Conservation (phyloP, 2,113 vertebrate species). For the Peromyscus leucopus region DNA sequence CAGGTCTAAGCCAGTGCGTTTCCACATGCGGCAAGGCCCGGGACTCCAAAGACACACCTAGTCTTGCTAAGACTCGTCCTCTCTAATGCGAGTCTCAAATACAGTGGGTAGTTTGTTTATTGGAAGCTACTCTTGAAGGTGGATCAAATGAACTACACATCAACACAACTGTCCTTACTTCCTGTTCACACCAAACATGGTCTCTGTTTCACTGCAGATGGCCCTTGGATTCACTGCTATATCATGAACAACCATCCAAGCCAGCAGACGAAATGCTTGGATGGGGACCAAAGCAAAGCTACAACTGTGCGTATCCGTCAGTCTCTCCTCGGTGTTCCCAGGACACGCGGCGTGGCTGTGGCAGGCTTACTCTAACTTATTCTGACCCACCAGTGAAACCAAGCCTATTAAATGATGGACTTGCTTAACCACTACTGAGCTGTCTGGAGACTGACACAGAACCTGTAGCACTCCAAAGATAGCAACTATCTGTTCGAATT, state of each 20-base stretch:
- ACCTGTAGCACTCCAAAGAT: neutral
- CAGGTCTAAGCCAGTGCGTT: neutral
- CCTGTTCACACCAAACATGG: neutral
- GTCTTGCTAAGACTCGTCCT: neutral
- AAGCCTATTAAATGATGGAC: neutral
- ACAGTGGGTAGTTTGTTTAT: neutral
- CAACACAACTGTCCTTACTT: neutral
- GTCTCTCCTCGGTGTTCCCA: neutral
- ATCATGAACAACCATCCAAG: neutral
- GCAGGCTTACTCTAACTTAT: neutral
- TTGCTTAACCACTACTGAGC: neutral
- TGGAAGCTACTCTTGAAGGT: neutral
- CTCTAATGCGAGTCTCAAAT: neutral
- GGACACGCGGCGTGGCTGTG: neutral
- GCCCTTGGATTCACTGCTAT: neutral
- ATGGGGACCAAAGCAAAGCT: neutral
- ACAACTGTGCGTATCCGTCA: accelerated
- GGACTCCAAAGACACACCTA: neutral
- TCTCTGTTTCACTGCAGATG: neutral
- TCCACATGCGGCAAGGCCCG: neutral
- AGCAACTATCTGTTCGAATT: neutral
- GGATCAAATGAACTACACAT: neutral
- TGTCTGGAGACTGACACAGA: neutral
- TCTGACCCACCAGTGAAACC: neutral
- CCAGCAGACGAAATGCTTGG: neutral